Conservation (phyloP, 2,888 invertebrate species). For the Dione juno region DNA sequence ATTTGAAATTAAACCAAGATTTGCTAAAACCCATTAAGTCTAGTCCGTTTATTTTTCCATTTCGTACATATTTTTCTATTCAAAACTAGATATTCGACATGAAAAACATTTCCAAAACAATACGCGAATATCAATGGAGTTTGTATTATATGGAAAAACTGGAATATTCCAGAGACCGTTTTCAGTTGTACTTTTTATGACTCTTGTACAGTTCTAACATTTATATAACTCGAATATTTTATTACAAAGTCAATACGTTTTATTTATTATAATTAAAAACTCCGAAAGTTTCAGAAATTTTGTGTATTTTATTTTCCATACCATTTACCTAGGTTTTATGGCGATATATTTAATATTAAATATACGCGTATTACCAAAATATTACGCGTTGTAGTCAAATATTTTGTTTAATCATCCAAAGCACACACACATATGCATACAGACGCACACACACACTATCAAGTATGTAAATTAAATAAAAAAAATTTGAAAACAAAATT, state of each 20-base stretch:
- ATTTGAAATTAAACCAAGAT: neutral
- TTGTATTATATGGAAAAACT: neutral
- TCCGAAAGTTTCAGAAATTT: neutral
- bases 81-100: constrained; percentile 8
- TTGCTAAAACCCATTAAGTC: neutral
- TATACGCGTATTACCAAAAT: too few species aligned
- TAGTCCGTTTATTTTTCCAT: constrained; percentile 7
- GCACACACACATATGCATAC: too few species aligned
- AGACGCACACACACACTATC: too few species aligned
- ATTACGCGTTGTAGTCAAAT: too few species aligned
- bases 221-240: neutral
- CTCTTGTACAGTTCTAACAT: neutral
- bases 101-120: constrained; percentile 21
- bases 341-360: neutral
- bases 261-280: neutral
- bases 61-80: constrained; percentile 3
- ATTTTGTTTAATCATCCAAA: too few species aligned
- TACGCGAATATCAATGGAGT: constrained; percentile 5
- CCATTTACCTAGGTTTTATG: neutral
- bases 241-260: neutral
- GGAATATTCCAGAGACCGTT: constrained; percentile 4
- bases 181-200: constrained; percentile 2
- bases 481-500: neutral
- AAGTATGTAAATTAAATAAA: neutral
- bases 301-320: neutral